Evolutionary conservation across 2,888 invertebrate genomes (phyloP).

Genomic region (Fragum whitleyi): DNA sequence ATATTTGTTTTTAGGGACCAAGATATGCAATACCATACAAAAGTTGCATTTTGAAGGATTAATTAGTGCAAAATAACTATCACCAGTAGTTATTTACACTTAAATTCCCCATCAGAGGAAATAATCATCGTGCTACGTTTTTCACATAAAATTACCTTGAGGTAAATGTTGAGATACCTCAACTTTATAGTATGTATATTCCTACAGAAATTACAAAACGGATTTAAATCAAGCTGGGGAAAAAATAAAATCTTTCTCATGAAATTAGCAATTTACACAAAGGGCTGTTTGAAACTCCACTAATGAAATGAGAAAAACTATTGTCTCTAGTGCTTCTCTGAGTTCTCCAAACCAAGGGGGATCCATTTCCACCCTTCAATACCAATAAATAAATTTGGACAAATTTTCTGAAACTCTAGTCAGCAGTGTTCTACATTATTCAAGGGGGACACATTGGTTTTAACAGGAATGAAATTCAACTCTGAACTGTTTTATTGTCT

Average conservation of each 20-base stretch:
- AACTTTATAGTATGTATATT: too few relatives aligned
- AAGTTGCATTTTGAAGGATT: too few relatives aligned
- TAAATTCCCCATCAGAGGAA: too few relatives aligned
- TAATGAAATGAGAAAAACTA: conserved; percentile 24
- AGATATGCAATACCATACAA: too few relatives aligned
- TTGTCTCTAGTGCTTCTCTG: conserved; percentile 15
- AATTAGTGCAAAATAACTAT: too few relatives aligned
- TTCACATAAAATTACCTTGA: too few relatives aligned
- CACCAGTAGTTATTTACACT: too few relatives aligned
- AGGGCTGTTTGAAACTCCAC: conserved; percentile 22
- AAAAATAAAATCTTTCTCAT: conserved; percentile 17
- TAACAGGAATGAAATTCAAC: conserved; percentile 24
- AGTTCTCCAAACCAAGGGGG: conserved; percentile 9
- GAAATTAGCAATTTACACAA: conserved; percentile 7
- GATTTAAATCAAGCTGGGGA: too few relatives aligned
- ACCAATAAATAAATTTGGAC: conserved; percentile 21
- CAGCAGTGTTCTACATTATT: conserved; percentile 21
- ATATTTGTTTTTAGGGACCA: too few relatives aligned
- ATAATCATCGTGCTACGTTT: too few relatives aligned
- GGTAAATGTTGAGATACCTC: too few relatives aligned
- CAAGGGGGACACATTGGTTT: conserved; percentile 26
- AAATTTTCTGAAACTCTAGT: conserved; percentile 19
- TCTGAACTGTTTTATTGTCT: conserved; percentile 18
- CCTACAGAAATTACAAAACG: too few relatives aligned
- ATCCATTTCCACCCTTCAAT: conserved; percentile 23